Evolutionary conservation across 23 tunicate species (phyloP).

Genomic region (Pegea sp.): DNA sequence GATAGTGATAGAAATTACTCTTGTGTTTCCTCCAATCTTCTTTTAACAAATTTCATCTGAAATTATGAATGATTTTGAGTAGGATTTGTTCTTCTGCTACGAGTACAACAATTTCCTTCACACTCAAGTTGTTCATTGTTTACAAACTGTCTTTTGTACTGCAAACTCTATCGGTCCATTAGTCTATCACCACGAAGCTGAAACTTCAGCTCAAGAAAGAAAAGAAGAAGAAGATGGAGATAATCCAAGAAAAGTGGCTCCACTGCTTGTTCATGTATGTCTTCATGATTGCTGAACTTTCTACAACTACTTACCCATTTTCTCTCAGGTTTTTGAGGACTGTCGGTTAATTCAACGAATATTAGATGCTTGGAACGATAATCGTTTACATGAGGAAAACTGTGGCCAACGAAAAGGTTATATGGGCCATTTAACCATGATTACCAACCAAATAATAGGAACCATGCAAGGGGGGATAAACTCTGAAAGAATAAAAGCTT

Average conservation of each 20-base stretch:
- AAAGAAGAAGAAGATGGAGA: conserved; percentile 24
- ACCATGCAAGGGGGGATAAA: conserved; percentile 58
- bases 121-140: conserved; percentile 80
- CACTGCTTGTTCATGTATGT: conserved; percentile 72
- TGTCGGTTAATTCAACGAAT: conserved; percentile 87
- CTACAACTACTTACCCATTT: neutral
- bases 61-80: neutral
- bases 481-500: conserved; percentile 45
- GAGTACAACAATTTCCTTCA: conserved; percentile 96
- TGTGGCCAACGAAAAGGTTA: conserved; percentile 81
- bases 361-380: conserved; percentile 91
- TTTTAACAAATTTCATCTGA: neutral
- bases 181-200: neutral
- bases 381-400: conserved; percentile 38
- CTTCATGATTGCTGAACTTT: neutral
- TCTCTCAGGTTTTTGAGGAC: conserved; percentile 88
- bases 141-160: conserved; percentile 71
- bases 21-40: neutral
- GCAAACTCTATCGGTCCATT: conserved; percentile 41
- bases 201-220: conserved; percentile 1
- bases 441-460: conserved; percentile 63
- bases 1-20: too few relatives aligned
- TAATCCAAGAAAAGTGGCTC: conserved; percentile 74
- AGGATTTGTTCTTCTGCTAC: conserved; percentile 80
- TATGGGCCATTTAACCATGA: conserved; percentile 81